A percentile compares a stretch with the other conserved stretches of the same genome.
Conservation (phyloP, 2,888 invertebrate genomes). For the Gryllus longicercus region DNA sequence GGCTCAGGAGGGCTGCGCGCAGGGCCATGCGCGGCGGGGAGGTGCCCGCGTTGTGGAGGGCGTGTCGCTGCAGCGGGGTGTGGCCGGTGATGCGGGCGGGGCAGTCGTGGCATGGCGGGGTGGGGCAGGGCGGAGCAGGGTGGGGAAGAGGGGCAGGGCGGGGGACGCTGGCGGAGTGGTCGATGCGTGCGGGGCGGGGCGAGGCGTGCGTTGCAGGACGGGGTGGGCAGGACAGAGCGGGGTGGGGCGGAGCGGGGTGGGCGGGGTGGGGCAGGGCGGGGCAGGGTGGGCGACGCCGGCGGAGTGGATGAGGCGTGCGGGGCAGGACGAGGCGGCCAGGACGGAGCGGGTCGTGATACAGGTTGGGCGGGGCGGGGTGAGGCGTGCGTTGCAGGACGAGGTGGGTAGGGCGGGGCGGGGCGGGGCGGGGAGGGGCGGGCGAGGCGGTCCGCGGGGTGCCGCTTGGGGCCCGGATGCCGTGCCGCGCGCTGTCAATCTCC, state of each 20-base stretch:
- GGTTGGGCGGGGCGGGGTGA: not conserved
- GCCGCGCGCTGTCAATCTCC: not conserved
- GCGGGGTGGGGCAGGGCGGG: not conserved
- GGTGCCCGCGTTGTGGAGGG: no score
- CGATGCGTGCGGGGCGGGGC: not conserved
- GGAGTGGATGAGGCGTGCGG: no score
- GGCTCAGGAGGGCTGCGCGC: no score
- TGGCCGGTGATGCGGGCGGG: no score
- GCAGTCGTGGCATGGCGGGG: no score
- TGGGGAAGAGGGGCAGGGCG: not conserved
- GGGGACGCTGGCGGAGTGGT: not conserved
- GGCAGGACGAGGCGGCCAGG: not conserved
- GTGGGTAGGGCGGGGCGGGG: not conserved
- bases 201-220: not conserved
- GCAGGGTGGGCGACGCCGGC: no score
- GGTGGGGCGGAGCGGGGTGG: not conserved
- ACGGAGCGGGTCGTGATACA: no score
- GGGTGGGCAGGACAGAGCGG: not conserved
- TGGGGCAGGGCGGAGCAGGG: not conserved
- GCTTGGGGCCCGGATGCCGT: not conserved
- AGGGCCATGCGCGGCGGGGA: no score
- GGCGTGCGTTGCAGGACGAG: not conserved
- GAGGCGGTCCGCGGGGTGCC: not conserved
- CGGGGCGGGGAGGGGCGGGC: not conserved
- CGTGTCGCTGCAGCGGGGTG: no score